Percentiles rank a stretch among this genome's conserved stretches.
phyloP scores from a whole-genome alignment of 2,113 vertebrate species.

The Carassius carassius region DNA sequence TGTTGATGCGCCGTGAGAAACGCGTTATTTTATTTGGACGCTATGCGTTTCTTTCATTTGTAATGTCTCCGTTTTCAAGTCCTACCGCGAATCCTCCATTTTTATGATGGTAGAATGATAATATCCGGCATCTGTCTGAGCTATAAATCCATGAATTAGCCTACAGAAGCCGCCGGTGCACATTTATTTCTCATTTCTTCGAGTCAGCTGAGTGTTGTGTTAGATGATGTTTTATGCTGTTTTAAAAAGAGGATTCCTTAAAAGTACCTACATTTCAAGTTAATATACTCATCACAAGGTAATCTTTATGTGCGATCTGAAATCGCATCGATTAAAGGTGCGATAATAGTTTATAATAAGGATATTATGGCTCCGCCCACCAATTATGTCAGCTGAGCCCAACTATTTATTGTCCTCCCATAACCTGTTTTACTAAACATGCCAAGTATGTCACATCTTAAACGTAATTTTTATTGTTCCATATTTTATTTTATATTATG shows the following conservation, averaged over 20 bases:
- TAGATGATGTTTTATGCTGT: not conserved
- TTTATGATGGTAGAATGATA: not conserved
- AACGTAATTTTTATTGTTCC: not conserved
- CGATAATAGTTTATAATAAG: not conserved
- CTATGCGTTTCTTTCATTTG: not conserved
- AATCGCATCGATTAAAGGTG: not conserved
- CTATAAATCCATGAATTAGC: not conserved
- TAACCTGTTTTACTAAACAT: not conserved
- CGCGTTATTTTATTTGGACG: not conserved
- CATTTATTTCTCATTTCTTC: not conserved
- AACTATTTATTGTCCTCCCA: not conserved
- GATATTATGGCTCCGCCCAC: not conserved
- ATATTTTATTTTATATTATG: not conserved
- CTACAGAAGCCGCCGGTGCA: not conserved
- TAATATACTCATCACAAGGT: not conserved
- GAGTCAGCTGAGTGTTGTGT: not conserved
- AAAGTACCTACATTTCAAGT: not conserved
- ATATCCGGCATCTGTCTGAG: not conserved
- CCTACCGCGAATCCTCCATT: not conserved
- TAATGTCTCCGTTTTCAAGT: not conserved
- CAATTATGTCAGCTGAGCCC: not conserved
- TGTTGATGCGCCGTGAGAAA: not conserved
- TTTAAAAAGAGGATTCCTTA: not conserved
- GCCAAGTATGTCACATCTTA: not conserved
- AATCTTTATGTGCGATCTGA: not conserved